Evolutionary conservation across 2,888 invertebrate species (phyloP).

Genomic region (Andrena fulva): DNA sequence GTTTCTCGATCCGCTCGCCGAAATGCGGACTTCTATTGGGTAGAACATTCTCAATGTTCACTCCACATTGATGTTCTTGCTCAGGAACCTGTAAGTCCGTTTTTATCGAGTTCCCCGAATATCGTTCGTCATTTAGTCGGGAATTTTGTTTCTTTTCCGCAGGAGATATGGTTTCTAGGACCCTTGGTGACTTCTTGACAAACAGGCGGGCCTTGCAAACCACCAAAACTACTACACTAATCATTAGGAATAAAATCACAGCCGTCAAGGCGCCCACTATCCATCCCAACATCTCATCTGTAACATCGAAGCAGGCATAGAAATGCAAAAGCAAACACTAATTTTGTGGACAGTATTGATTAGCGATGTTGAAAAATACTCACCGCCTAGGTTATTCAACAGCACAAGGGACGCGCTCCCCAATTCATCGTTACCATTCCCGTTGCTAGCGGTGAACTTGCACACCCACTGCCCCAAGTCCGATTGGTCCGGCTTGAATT

Average conservation of each 20-base stretch:
- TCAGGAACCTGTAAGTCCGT: constrained; percentile 69
- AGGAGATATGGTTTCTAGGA: constrained; percentile 75
- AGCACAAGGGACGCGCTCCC: constrained; percentile 80
- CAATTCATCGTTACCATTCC: constrained; percentile 73
- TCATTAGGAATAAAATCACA: constrained; percentile 78
- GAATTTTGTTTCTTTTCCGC: constrained; percentile 47
- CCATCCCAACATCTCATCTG: constrained; percentile 81
- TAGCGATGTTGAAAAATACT: constrained; percentile 7
- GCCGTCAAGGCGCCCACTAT: constrained; percentile 82
- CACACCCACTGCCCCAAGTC: constrained; percentile 83
- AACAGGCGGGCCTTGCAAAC: constrained; percentile 80
- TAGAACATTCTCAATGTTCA: constrained; percentile 64
- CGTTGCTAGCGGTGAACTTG: constrained; percentile 73
- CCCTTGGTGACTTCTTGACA: constrained; percentile 67
- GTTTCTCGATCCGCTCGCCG: constrained; percentile 68
- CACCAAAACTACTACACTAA: constrained; percentile 79
- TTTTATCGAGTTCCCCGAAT: constrained; percentile 68
- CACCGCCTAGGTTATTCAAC: constrained; percentile 68
- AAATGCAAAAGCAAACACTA: constrained; percentile 20
- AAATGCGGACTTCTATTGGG: constrained; percentile 76
- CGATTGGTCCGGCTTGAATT: constrained; percentile 78
- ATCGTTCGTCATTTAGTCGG: constrained; percentile 46
- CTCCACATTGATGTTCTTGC: constrained; percentile 49
- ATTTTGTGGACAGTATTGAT: not conserved
- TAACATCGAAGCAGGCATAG: constrained; percentile 10